Percentiles rank a stretch among this genome's conserved stretches.
These are phyloP conservation scores for Oxyura jamaicensis DNA, from an alignment of 2,113 vertebrate genomes.

Conservation along the genomic window DNA sequence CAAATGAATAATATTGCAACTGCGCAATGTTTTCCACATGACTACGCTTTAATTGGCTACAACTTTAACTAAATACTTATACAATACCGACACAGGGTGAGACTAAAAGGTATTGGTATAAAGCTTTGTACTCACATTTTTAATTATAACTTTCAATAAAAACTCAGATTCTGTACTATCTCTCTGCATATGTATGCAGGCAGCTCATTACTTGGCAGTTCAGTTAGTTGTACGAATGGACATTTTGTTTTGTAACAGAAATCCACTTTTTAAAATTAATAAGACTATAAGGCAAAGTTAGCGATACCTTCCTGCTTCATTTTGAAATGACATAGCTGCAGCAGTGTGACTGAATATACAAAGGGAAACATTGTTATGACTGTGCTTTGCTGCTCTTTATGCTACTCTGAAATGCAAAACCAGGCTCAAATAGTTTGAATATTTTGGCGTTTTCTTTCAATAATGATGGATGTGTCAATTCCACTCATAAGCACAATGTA, in stretches of 20 bases:
- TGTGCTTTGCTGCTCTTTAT: background rate
- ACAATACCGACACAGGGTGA: accelerated
- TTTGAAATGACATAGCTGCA: background rate
- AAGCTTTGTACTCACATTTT: background rate
- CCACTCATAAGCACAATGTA: background rate
- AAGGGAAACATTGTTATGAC: background rate
- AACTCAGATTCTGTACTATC: background rate
- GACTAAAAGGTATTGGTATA: background rate
- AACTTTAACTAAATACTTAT: background rate
- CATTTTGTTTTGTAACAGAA: background rate
- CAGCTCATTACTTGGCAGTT: background rate
- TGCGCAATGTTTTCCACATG: background rate
- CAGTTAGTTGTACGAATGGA: background rate
- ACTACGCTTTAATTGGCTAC: background rate
- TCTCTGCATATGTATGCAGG: background rate
- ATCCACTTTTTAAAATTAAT: background rate
- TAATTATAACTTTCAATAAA: background rate
- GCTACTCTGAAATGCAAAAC: background rate
- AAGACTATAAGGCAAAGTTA: background rate
- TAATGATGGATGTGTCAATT: background rate
- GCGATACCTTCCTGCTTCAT: background rate
- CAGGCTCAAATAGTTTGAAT: background rate
- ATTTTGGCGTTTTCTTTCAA: background rate
- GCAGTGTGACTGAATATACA: background rate
- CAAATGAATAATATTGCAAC: background rate